phyloP scores from a whole-genome alignment of 2,797 vertebrate species.

The Arctocebus calabarensis region DNA sequence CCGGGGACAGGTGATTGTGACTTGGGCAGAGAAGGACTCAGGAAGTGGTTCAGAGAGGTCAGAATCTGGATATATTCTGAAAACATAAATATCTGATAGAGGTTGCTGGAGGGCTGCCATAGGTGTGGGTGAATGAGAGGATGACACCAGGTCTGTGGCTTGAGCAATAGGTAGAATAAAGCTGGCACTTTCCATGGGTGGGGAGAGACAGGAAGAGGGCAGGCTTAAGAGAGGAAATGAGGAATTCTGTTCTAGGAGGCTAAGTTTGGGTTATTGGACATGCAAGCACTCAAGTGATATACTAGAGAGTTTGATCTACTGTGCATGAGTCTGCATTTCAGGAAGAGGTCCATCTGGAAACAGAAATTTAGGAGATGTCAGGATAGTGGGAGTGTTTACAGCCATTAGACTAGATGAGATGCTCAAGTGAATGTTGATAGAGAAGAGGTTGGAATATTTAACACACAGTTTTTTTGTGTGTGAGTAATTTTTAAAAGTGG shows the following conservation, averaged over 20 bases:
- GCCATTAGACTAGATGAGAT: neutral
- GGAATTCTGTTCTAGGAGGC: neutral
- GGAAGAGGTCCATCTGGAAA: neutral
- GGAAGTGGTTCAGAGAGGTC: neutral
- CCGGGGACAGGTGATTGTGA: neutral
- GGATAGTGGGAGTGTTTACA: neutral
- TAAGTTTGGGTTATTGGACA: neutral
- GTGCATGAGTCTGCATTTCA: neutral
- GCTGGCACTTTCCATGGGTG: neutral
- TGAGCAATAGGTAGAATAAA: neutral
- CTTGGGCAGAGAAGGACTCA: neutral
- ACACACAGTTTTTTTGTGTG: neutral
- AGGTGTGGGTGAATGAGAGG: neutral
- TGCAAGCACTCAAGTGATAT: neutral
- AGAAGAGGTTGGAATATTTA: neutral
- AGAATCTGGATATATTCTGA: neutral
- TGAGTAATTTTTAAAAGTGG: neutral
- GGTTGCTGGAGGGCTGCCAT: neutral
- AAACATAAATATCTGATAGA: neutral
- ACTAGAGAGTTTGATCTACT: neutral
- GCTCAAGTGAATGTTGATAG: neutral
- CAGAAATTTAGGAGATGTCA: neutral
- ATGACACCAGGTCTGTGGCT: neutral
- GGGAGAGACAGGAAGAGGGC: neutral
- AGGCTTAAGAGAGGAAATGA: neutral